Percentiles rank a stretch among this genome's conserved stretches.
Evolutionary conservation across 2,888 invertebrate species (phyloP).

Genomic region (Volucella inanis): DNA sequence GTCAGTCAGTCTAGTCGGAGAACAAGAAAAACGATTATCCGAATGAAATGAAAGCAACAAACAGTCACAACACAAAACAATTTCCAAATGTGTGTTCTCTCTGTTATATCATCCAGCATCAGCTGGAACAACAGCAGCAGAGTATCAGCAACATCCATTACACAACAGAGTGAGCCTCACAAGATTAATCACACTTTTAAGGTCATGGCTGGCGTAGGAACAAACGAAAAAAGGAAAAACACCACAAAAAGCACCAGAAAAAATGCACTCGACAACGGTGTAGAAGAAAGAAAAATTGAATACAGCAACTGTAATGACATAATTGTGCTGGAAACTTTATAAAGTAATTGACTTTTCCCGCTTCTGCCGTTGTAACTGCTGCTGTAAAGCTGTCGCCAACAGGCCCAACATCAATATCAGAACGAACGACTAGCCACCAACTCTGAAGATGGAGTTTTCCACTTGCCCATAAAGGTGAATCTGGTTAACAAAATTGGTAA

Average conservation of each 20-base stretch:
- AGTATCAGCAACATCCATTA: conserved; percentile 29
- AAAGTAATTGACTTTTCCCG: conserved; percentile 74
- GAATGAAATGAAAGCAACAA: not conserved
- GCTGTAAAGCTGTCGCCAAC: conserved; percentile 15
- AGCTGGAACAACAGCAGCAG: not conserved
- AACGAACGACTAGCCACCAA: conserved; percentile 12
- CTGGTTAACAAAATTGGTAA: conserved; percentile 72
- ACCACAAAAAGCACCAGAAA: conserved; percentile 15
- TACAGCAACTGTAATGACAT: conserved; percentile 67
- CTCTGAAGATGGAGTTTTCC: conserved; percentile 65
- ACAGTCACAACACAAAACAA: conserved; percentile 49
- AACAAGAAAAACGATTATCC: not conserved
- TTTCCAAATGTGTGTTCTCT: conserved; percentile 41
- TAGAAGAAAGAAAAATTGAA: conserved; percentile 23
- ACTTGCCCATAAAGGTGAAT: conserved; percentile 73
- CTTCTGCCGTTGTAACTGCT: conserved; percentile 40
- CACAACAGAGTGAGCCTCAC: conserved; percentile 60
- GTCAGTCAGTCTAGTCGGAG: conserved; percentile 4
- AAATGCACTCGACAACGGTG: not conserved
- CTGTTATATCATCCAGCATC: conserved; percentile 60
- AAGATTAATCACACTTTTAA: conserved; percentile 73
- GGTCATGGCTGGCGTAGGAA: conserved; percentile 67
- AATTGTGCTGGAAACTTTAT: conserved; percentile 70
- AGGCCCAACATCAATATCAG: conserved; percentile 15
- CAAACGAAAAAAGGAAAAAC: conserved; percentile 11